Conservation (phyloP, 1,140 invertebrate species). For the Drosophila nikananu region DNA sequence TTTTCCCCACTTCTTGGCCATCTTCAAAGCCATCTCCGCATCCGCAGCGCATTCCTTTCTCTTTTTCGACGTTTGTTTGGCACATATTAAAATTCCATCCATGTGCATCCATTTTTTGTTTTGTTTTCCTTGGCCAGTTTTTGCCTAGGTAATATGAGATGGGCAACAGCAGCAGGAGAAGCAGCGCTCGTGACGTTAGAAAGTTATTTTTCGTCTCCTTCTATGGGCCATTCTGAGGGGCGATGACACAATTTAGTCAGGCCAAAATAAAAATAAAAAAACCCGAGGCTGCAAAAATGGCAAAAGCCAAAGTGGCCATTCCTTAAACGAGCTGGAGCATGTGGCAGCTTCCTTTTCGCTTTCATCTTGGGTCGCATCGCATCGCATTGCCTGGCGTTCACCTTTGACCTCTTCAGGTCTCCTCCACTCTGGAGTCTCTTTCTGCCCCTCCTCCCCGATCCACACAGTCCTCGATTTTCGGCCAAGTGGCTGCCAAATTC, state of each 20-base stretch:
- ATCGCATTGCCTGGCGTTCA: constrained; percentile 39
- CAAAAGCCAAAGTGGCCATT: constrained; percentile 21
- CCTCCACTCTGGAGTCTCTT: neutral
- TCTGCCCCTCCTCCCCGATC: neutral
- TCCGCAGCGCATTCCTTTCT: constrained; percentile 42
- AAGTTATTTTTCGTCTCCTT: constrained; percentile 29
- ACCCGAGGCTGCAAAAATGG: constrained; percentile 9
- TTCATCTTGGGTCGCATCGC: constrained; percentile 25
- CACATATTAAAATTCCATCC: constrained; percentile 57
- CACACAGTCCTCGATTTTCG: constrained; percentile 5
- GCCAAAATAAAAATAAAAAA: constrained; percentile 17
- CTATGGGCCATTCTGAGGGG: constrained; percentile 45
- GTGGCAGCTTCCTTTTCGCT: constrained; percentile 52
- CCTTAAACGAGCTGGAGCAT: constrained; percentile 43
- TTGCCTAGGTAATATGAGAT: constrained; percentile 38
- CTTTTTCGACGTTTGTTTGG: constrained; percentile 49
- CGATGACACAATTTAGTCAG: constrained; percentile 52
- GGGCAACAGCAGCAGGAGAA: constrained; percentile 11
- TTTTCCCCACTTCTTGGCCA: constrained; percentile 10
- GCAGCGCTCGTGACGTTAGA: constrained; percentile 47
- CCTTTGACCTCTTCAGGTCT: constrained; percentile 39
- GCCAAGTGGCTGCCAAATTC: constrained; percentile 40
- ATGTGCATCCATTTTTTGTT: constrained; percentile 40
- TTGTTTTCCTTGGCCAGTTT: constrained; percentile 11
- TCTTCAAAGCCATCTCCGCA: constrained; percentile 8